Evolutionary conservation across 1,140 invertebrate genomes (phyloP), one percentile per base, ranked within the genome.

Genomic region (Aphelenchoides avenae): DNA sequence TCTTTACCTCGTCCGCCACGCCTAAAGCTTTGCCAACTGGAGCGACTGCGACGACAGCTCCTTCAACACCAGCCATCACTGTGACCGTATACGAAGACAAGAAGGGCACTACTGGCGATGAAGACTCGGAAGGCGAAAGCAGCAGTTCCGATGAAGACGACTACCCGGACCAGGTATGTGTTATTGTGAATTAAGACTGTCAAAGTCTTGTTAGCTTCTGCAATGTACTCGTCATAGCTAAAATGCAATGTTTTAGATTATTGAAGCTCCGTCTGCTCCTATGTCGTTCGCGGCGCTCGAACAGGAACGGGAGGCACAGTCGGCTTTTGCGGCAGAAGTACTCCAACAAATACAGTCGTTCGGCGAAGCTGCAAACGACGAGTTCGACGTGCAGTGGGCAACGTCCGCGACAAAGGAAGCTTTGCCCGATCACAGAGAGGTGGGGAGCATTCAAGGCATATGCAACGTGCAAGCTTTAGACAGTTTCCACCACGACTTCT

Each of bases 301-400:
- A 22, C 52, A 63, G 34, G 63, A 70, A 31, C 46, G 63, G 29
- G 52, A 71, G 34, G 34, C 48, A 31, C 63, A 75, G 43, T 52
- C 53, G 50, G 52, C 41, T 11, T 20, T 44, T 13, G 70, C 71
- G 15, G 42, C 64, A 48, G 57, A 73, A 57, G 65, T 75, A 13
- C 46, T 75, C 9, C 67, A 76, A 52, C 73, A 75, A 54, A 75
- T 75, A 42, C 71, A 75, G 49, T 66, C 75, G 33, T 75, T 75
- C 52, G 73, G 73, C 13, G 73, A 75, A 52, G 64, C 73, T 7
- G 73, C 73, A 11, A 71, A 75, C 52, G 74, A 75, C 50, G 73
- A 75, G 54, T 75, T 75, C 42, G 73, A 75, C 54, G 73, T 75
- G 11, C 68, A 71, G 52, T 77, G 74, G 73, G 71, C 74, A 27